These are phyloP conservation scores for Parelbella ahira DNA, from an alignment of 2,888 invertebrate species.

Conservation along the genomic window DNA sequence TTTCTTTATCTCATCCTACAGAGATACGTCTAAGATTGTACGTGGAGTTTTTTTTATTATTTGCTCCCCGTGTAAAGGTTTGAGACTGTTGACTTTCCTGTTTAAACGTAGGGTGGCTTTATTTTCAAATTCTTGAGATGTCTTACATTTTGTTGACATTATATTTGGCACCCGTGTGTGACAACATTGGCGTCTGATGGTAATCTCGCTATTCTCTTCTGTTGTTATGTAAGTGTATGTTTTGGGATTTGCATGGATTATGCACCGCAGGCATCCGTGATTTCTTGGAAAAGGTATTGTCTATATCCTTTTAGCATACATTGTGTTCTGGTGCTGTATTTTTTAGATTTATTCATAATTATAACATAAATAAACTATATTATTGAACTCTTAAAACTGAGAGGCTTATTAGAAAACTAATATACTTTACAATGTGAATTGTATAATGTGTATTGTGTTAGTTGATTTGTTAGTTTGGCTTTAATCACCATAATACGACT, in stretches of 20 bases:
- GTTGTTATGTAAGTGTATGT: not conserved
- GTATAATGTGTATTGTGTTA: too few relatives aligned
- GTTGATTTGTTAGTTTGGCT: too few relatives aligned
- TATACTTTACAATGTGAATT: too few relatives aligned
- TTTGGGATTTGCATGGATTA: not conserved
- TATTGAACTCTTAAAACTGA: too few relatives aligned
- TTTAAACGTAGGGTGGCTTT: constrained; percentile 3
- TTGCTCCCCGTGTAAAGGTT: constrained; percentile 14
- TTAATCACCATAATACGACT: too few relatives aligned
- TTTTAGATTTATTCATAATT: too few relatives aligned
- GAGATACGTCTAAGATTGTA: constrained; percentile 24
- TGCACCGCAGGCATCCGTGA: too few relatives aligned
- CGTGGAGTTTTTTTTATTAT: constrained; percentile 24
- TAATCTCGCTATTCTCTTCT: constrained; percentile 1
- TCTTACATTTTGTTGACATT: constrained; percentile 15
- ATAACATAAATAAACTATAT: too few relatives aligned
- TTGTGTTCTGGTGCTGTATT: too few relatives aligned
- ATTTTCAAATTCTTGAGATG: constrained; percentile 4
- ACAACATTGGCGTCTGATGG: constrained; percentile 2
- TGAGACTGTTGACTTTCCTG: constrained; percentile 10
- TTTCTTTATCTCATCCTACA: constrained; percentile 31
- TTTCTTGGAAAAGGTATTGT: too few relatives aligned
- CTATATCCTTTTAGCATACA: too few relatives aligned
- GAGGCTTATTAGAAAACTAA: too few relatives aligned
- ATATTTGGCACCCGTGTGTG: constrained; percentile 5